Base-by-base conservation (phyloP, 2,113 vertebrate genomes). In the Oryzias melastigma region DNA sequence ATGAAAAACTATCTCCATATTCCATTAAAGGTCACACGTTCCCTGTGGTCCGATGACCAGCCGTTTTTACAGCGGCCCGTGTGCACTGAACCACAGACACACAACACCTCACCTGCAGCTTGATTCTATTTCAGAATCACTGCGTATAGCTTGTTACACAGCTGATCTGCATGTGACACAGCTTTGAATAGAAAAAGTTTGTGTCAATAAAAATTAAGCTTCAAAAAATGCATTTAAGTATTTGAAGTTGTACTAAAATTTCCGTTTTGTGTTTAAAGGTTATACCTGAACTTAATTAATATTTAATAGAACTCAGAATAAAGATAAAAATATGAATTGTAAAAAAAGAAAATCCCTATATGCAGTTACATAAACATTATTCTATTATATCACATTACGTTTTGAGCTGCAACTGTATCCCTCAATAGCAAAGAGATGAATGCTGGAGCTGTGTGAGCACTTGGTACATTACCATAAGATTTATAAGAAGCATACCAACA, bases 21-120 rank as follows among this genome's bases (percentile, higher is more conserved):
- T 71, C 52, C 42, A 35, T 35, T 43, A 88, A 89, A 88, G 88
- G 85, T 86, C 75, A 78, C 48, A 67, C 41, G 45, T 68, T 76
- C 73, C 76, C 74, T 56, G 60, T 65, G 84, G 81, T 85, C 83
- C 84, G 73, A 79, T 71, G 79, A 81, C 72, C 69, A 78, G 67
- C 78, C 79, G 70, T 65, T 56, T 61, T 62, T 77, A 78, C 65
- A 68, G 76, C 78, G 81, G 24, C 42, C 50, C 71, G 51, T 75
- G 65, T 65, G 61, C 57, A 52, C 46, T 60, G 46, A 66, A 82
- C 84, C 71, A 77, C 64, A 70, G 47, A 43, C 47, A 42, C 62
- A 78, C 47, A 73, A 79, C 75, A 60, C 58, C 61, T 77, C 69
- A 71, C 67, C 47, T 64, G 42, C 52, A 70, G 72, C 52, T 70